Conservation (phyloP, 2,113 vertebrate genomes). For the Callionymus lyra region DNA sequence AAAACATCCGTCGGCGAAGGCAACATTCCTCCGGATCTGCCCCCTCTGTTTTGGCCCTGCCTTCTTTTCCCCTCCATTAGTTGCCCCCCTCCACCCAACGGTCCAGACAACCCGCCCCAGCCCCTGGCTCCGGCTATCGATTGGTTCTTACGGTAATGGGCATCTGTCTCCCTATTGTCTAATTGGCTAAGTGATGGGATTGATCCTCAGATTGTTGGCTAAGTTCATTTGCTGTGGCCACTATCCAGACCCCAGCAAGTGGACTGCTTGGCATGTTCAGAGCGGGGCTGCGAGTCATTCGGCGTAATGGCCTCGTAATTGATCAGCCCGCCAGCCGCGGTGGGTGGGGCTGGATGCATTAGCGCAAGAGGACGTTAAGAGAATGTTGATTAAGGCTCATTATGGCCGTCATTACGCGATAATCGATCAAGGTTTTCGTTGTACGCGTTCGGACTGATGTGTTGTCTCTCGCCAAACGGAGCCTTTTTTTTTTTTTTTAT, state of each 20-base stretch:
- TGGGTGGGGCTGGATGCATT: slow-evolving; percentile 50
- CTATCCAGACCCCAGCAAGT: slow-evolving; percentile 33
- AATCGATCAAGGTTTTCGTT: slow-evolving; percentile 32
- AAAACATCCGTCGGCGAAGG: slow-evolving; percentile 9
- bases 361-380: slow-evolving; percentile 47
- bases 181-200: slow-evolving; percentile 74
- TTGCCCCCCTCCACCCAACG: slow-evolving; percentile 40
- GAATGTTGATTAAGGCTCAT: slow-evolving; percentile 59
- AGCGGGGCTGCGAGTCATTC: slow-evolving; percentile 37
- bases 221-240: slow-evolving; percentile 59
- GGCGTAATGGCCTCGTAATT: slow-evolving; percentile 59
- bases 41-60: slow-evolving; percentile 15
- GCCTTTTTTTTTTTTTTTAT: too few species aligned
- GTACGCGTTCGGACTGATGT: slow-evolving; percentile 8
- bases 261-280: slow-evolving; percentile 33
- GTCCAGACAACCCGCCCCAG: slow-evolving; percentile 52
- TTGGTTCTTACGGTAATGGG: slow-evolving; percentile 65
- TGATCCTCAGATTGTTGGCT: slow-evolving; percentile 65
- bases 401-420: slow-evolving; percentile 36
- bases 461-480: slow-evolving; percentile 13
- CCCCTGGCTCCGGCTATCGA: slow-evolving; percentile 65
- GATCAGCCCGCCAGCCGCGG: slow-evolving; percentile 42
- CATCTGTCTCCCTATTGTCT: slow-evolving; percentile 67
- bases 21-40: slow-evolving; percentile 14
- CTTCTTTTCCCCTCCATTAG: slow-evolving; percentile 39